These are phyloP conservation scores for Mastacembelus armatus DNA, from an alignment of 2,797 vertebrate genomes.

Conservation along the genomic window DNA sequence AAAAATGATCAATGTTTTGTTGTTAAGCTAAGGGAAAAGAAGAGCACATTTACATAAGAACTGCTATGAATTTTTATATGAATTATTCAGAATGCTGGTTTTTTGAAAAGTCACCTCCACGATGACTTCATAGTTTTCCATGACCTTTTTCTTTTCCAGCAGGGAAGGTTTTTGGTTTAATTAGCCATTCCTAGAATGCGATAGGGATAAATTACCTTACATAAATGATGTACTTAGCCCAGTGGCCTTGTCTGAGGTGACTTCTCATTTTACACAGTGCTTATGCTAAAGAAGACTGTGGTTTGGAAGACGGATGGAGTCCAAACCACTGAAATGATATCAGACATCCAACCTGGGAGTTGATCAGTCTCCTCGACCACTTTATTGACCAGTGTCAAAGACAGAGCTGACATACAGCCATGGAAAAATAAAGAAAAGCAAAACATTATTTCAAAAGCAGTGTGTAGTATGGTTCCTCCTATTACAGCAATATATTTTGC, in stretches of 20 bases:
- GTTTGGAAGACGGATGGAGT: constrained; percentile 55
- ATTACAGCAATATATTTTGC: background rate
- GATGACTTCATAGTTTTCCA: constrained; percentile 24
- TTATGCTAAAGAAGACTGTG: constrained; percentile 59
- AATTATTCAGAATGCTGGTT: constrained; percentile 19
- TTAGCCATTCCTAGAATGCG: constrained; percentile 57
- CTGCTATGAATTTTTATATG: background rate
- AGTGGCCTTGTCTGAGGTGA: constrained; percentile 70
- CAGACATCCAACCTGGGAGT: constrained; percentile 43
- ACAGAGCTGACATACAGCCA: constrained; percentile 8
- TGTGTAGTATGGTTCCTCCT: background rate
- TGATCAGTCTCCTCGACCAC: constrained; percentile 42
- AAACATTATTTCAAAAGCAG: background rate
- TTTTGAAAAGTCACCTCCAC: constrained; percentile 38
- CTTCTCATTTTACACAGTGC: constrained; percentile 68
- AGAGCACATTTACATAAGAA: background rate
- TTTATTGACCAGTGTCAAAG: constrained; percentile 35
- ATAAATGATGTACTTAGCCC: constrained; percentile 71
- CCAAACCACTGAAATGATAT: constrained; percentile 52
- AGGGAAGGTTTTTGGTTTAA: constrained; percentile 59
- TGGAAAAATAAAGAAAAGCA: constrained; percentile 19
- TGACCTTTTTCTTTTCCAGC: constrained; percentile 60
- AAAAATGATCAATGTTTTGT: background rate
- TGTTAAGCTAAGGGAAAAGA: background rate
- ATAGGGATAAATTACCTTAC: constrained; percentile 71